Conservation (phyloP, 2,888 invertebrate species). For the Marasmarcha lunaedactyla region DNA sequence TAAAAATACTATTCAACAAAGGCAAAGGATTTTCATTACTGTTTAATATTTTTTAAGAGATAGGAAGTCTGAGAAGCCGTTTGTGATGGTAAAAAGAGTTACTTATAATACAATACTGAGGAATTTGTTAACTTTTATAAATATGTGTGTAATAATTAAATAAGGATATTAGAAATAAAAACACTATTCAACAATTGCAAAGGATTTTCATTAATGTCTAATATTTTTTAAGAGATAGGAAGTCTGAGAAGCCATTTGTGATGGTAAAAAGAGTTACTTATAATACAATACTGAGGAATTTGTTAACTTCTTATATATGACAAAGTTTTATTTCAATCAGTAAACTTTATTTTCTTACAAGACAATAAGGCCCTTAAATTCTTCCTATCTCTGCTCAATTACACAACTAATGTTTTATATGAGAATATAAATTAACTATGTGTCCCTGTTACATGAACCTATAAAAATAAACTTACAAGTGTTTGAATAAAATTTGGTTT, state of each 20-base stretch:
- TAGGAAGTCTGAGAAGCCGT: too few relatives aligned
- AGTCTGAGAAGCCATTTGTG: too few relatives aligned
- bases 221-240: neutral
- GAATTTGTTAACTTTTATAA: too few relatives aligned
- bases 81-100: too few relatives aligned
- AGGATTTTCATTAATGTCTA: neutral
- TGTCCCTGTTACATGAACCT: constrained; percentile 18
- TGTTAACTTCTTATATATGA: too few relatives aligned
- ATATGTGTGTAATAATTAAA: neutral
- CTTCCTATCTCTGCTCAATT: constrained; percentile 6
- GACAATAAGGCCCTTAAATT: neutral
- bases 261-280: too few relatives aligned
- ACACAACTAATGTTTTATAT: neutral
- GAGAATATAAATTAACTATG: neutral
- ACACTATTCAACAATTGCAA: neutral
- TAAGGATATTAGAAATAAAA: neutral
- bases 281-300: too few relatives aligned
- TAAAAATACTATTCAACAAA: neutral
- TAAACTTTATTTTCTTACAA: neutral
- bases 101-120: too few relatives aligned
- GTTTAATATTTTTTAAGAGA: neutral
- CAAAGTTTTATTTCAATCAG: too few relatives aligned
- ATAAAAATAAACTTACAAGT: constrained; percentile 8
- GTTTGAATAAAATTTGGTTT: constrained; percentile 28
- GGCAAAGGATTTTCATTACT: neutral